Evolutionary conservation across 2,113 vertebrate genomes (phyloP).

Genomic region (Sturnira hondurensis): DNA sequence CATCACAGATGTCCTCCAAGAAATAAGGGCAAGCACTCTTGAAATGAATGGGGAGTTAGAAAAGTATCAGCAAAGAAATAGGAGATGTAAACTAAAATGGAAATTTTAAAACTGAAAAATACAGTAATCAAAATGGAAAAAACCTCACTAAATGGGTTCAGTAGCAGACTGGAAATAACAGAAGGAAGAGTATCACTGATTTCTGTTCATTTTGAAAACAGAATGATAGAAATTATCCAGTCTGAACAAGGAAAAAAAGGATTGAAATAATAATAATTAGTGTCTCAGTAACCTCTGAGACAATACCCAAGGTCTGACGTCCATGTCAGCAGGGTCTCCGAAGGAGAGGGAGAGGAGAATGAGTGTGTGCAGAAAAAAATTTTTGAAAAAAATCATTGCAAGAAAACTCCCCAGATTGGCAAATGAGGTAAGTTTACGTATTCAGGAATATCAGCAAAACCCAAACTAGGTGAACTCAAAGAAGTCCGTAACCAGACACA

Average conservation of each 20-base stretch:
- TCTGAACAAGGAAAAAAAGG: not conserved
- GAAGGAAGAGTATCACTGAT: not conserved
- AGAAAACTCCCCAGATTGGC: not conserved
- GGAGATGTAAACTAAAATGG: not conserved
- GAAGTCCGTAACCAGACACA: not conserved
- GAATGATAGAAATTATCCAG: not conserved
- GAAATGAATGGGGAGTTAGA: not conserved
- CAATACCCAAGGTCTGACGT: not conserved
- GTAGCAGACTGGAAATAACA: not conserved
- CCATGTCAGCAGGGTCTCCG: not conserved
- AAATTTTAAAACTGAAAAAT: constrained; percentile 32
- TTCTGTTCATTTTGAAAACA: not conserved
- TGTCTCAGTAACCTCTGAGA: not conserved
- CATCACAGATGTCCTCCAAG: not conserved
- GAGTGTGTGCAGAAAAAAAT: not conserved
- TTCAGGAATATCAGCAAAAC: not conserved
- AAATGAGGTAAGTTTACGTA: not conserved
- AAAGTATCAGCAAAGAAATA: not conserved
- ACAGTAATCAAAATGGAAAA: not conserved
- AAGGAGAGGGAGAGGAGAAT: not conserved
- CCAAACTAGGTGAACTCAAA: not conserved
- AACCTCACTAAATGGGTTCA: not conserved
- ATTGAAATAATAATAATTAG: not conserved
- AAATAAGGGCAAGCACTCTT: not conserved
- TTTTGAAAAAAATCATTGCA: constrained; percentile 15